Evolutionary conservation across 2,797 vertebrate genomes (phyloP).

Genomic region (Scyliorhinus canicula): DNA sequence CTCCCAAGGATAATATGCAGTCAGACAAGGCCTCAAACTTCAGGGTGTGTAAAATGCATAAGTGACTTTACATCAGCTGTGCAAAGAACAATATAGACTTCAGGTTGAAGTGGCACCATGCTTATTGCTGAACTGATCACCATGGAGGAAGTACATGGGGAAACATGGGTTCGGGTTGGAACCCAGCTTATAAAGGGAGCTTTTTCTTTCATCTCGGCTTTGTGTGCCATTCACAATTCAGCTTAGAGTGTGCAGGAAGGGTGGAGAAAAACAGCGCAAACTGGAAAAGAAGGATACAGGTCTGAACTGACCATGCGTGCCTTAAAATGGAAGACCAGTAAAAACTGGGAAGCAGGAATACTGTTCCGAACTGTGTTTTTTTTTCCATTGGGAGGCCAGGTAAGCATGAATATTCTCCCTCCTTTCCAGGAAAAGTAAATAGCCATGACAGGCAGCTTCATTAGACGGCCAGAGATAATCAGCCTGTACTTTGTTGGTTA

Average conservation of each 20-base stretch:
- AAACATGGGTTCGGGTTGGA: neutral
- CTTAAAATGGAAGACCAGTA: no score
- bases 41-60: neutral
- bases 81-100: neutral
- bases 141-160: no score
- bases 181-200: neutral
- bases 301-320: no score
- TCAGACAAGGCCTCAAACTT: neutral
- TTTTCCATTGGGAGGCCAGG: no score
- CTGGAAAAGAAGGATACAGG: no score
- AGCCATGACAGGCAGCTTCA: constrained; percentile 76
- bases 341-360: no score
- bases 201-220: neutral
- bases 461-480: constrained; percentile 71
- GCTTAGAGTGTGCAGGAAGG: neutral
- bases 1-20: neutral
- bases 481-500: constrained; percentile 73
- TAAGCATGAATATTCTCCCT: constrained; percentile 71
- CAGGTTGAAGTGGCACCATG: no score
- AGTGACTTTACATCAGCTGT: neutral
- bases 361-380: no score
- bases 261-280: no score
- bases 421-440: constrained; percentile 78
- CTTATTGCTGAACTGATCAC: no score
- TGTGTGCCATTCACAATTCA: neutral